Evolutionary conservation across 1,140 invertebrate genomes (phyloP), one percentile per base, ranked within the genome.

Genomic region (Pseudomyrmex gracilis): DNA sequence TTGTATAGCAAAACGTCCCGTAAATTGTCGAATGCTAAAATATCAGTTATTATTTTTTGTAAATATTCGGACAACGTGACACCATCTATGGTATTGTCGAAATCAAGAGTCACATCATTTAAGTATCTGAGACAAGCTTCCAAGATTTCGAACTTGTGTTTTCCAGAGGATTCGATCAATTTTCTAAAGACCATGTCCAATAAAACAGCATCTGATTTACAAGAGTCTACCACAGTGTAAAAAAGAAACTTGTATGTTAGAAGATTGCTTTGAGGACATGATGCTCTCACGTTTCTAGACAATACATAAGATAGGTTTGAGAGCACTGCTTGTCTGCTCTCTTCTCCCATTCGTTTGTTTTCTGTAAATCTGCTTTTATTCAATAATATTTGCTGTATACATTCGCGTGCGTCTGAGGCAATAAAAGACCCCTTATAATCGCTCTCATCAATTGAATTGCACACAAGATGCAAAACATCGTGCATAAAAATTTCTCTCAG

Each of bases 121-220:
- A 92, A 70, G 73, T 85, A 43, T 47, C 89, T 67, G 1, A 92
- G 71, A 9, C 91, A 57, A 71, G 34, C 7, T 66, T 76, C 87
- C 0, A 92, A 73, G 15, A 91, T 90, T 51, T 87, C 80, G 73
- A 68, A 86, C 84, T 82, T 90, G 55, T 67, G 67, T 70, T 34
- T 90, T 71, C 58, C 87, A 17, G 89, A 70, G 53, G 78, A 91
- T 1, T 89, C 78, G 12, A 91, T 22, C 13, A 94, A 82, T 67
- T 90, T 84, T 85, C 92, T 89, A 49, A 93, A 86, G 49, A 92
- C 78, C 17, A 15, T 55, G 88, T 93, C 91, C n/a, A 93, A 71
- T 7, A 84, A 67, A 83, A 24, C 3, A 70, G 64, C 12, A 13
- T 90, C 68, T 15, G 83, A 85, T 86, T 91, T 87, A 53, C 88